Conservation (phyloP, 2,797 vertebrate species). For the Silurus lanzhouensis region DNA sequence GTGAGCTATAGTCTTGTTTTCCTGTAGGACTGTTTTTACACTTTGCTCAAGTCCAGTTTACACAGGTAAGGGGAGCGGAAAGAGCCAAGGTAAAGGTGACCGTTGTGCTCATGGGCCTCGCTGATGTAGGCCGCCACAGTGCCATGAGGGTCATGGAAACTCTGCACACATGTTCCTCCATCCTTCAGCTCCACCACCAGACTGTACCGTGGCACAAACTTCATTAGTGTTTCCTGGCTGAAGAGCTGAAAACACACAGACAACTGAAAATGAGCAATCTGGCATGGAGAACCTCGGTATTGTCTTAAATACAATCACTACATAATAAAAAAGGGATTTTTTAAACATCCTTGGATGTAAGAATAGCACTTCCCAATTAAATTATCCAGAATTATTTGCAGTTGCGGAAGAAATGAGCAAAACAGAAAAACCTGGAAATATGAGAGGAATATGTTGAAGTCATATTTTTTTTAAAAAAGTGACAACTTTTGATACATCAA, state of each 20-base stretch:
- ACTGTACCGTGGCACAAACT: slow-evolving; percentile 88
- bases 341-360: neutral
- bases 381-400: neutral
- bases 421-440: neutral
- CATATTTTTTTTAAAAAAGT: neutral
- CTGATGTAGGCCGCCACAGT: slow-evolving; percentile 81
- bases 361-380: neutral
- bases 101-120: slow-evolving; percentile 86
- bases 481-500: neutral
- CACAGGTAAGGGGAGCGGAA: slow-evolving; percentile 86
- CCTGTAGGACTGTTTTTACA: slow-evolving; percentile 55
- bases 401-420: neutral
- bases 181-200: slow-evolving; percentile 88
- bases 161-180: slow-evolving; percentile 85
- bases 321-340: neutral
- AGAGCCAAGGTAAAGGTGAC: slow-evolving; percentile 89
- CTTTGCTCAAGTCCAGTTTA: slow-evolving; percentile 79
- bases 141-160: slow-evolving; percentile 89
- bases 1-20: neutral
- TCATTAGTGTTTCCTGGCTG: slow-evolving; percentile 83
- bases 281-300: neutral
- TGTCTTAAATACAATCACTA: neutral
- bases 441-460: neutral
- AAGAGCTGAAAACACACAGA: slow-evolving; percentile 76
- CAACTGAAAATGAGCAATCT: neutral